Base-by-base conservation (phyloP, 1,140 invertebrate species). In the Papilio helenus region DNA sequence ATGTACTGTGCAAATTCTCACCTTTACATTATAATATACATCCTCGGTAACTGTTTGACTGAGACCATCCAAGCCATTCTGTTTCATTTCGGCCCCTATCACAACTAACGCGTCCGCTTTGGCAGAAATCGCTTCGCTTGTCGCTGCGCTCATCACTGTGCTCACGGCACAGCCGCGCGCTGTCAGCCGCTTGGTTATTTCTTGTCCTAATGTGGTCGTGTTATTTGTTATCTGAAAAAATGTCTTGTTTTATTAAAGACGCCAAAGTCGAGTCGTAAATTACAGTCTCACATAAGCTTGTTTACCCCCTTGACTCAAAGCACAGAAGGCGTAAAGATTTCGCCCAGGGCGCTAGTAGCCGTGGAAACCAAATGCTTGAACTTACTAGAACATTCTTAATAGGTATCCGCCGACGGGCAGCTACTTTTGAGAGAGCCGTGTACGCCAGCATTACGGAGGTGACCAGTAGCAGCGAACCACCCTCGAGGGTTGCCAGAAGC, bases 1-100 rank as follows among this genome's bases (percentile, higher is more conserved):
- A 79, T 76, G 5, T 34, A 44, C 71, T 65, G 16, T 20, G 20
- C 14, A 71, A 16, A 80, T 8, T 73, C 34, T 87, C 83, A 93
- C 92, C 86, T 89, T 92, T 82, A 94, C 85, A 86, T 94, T 94
- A 68, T 84, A 79, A 82, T 90, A 91, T 10, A 93, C 88, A 79
- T 94, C 92, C 55, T 89, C 83, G n/a, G 85, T 86, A 2, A 94
- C 88, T 1, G 91, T 68, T 29, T 79, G 78, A 8, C 88, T 81
- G 18, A 94, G 84, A n/a, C 87, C 88, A 29, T 89, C 86, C 51
- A 94, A 61, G 14, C 87, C 87, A 12, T 78, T 81, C 23, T 78
- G 72, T 46, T 74, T 82, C 1, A 84, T 81, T 7, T 89, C 86
- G 0, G 90, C 88, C 0, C 92, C 92, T 4, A 94, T 82, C 14